Conservation (phyloP, 2,113 vertebrate species). For the Phycodurus eques region DNA sequence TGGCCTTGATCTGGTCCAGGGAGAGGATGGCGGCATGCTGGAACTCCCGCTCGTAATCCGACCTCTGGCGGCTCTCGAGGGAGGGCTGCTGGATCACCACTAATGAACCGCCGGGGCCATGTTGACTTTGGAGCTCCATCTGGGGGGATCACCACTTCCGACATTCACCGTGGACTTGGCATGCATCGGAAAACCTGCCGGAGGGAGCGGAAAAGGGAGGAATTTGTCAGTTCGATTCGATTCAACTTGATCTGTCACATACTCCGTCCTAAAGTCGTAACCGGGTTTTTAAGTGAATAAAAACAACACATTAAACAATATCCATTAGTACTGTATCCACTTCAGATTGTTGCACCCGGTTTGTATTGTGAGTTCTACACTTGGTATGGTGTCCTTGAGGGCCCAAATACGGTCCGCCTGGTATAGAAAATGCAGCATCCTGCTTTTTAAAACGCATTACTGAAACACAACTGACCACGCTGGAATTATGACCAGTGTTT, state of each 20-base stretch:
- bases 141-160: conserved; percentile 85
- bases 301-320: too few species aligned
- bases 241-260: neutral
- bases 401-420: neutral
- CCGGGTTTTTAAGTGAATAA: too few species aligned
- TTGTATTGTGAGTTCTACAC: neutral
- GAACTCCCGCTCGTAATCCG: conserved; percentile 84
- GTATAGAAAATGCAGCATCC: neutral
- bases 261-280: too few species aligned
- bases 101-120: conserved; percentile 84
- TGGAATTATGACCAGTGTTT: neutral
- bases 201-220: conserved; percentile 27
- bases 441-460: neutral
- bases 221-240: neutral
- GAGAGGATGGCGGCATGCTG: conserved; percentile 84
- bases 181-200: conserved; percentile 92
- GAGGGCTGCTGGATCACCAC: conserved; percentile 88
- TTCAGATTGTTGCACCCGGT: neutral
- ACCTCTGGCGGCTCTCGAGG: conserved; percentile 81
- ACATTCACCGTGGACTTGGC: conserved; percentile 88
- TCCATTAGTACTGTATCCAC: neutral
- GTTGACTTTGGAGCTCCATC: conserved; percentile 95
- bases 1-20: conserved; percentile 95
- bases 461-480: neutral
- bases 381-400: neutral